Conservation (phyloP, 2,797 vertebrate species). For the Tachyglossus aculeatus region DNA sequence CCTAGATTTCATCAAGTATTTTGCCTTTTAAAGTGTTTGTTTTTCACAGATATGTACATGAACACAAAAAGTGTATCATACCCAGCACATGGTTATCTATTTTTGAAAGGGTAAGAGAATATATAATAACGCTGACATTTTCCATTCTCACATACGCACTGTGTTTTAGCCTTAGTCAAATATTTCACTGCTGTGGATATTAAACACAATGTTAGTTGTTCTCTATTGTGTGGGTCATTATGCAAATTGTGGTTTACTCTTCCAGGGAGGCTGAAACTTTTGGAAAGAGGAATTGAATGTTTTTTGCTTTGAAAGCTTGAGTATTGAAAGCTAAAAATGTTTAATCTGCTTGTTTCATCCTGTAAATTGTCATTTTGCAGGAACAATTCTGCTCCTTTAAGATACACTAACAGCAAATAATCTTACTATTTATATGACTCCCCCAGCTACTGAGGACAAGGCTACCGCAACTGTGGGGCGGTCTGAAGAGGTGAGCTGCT, state of each 20-base stretch:
- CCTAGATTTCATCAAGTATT: neutral
- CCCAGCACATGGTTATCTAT: neutral
- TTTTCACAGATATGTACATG: neutral
- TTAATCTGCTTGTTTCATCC: slow-evolving; percentile 11
- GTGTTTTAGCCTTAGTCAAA: neutral
- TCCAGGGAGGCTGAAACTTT: neutral
- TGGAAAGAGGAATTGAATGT: neutral
- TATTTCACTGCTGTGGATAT: neutral
- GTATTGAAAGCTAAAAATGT: slow-evolving; percentile 18
- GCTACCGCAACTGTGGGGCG: no score
- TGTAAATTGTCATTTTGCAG: slow-evolving; percentile 15
- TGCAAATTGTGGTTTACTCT: neutral
- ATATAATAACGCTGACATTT: neutral
- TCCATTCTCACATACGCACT: neutral
- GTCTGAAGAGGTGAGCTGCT: no score
- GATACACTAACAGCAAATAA: neutral
- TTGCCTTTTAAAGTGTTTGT: neutral
- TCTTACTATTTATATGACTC: no score
- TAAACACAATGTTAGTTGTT: neutral
- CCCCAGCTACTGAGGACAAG: no score
- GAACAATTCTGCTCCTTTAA: neutral
- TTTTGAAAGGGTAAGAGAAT: neutral
- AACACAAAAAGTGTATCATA: neutral
- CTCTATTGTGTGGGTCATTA: neutral
- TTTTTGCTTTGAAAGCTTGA: neutral